phyloP scores from a whole-genome alignment of 2,888 invertebrate species.

The Adelognathus sp. region DNA sequence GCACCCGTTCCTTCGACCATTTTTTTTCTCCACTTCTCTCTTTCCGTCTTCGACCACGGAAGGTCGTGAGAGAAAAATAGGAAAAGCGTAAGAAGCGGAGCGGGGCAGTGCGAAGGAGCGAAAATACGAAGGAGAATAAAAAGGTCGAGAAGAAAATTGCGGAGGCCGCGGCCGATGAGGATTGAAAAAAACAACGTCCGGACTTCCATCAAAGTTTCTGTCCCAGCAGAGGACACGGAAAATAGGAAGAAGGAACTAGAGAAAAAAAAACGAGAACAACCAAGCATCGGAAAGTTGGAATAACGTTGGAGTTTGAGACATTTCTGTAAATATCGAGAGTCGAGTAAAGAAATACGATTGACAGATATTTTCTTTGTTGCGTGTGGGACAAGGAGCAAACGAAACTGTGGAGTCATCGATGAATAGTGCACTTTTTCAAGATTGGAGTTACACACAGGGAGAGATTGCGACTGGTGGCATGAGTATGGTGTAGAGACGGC shows the following conservation, averaged over 20 bases:
- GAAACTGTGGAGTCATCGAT: conserved; percentile 10
- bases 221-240: not conserved
- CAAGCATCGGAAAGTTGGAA: not conserved
- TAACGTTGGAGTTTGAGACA: not conserved
- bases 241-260: not conserved
- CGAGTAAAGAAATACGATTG: not conserved
- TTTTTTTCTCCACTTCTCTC: not conserved
- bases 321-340: not conserved
- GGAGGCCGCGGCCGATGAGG: not conserved
- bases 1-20: not conserved
- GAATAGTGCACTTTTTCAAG: conserved; percentile 35
- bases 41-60: not conserved
- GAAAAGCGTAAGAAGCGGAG: not conserved
- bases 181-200: not conserved
- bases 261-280: not conserved
- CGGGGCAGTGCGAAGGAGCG: not conserved
- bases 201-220: not conserved
- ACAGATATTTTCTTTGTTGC: not conserved
- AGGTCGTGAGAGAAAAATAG: conserved; percentile 4
- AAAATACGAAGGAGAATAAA: not conserved
- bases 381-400: not conserved
- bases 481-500: not conserved
- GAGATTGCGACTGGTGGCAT: not conserved
- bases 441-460: conserved; percentile 24
- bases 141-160: not conserved